These are phyloP conservation scores for Muntiacus muntjak DNA, from an alignment of 2,113 vertebrate genomes.

Conservation along the genomic window DNA sequence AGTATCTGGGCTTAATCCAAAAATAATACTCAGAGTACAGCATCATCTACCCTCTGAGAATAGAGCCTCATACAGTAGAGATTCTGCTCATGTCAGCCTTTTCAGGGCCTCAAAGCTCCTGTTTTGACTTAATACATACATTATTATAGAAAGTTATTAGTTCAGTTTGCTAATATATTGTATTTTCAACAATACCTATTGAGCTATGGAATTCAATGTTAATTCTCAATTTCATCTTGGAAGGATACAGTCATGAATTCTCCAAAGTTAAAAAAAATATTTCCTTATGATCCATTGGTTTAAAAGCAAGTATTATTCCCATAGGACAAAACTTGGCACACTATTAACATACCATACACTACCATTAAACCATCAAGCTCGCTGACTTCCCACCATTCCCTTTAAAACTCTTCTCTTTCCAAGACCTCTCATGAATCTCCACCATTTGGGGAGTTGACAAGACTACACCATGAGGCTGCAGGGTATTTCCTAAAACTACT, in stretches of 20 bases:
- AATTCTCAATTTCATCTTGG: background rate
- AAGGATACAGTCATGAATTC: background rate
- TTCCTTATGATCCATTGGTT: background rate
- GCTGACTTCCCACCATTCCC: background rate
- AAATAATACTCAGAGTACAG: background rate
- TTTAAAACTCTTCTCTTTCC: background rate
- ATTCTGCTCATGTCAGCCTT: background rate
- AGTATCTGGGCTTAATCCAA: background rate
- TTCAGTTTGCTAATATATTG: background rate
- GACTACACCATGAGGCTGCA: background rate
- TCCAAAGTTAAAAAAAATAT: background rate
- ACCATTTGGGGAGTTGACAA: background rate
- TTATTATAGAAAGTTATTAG: background rate
- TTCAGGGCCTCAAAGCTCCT: background rate
- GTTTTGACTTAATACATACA: background rate
- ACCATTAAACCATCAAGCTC: background rate
- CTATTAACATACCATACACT: background rate
- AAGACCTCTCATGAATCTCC: background rate
- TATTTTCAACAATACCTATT: background rate
- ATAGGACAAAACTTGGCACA: background rate
- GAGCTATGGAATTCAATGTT: background rate
- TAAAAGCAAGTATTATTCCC: background rate
- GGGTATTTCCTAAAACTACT: background rate
- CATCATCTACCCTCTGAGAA: background rate
- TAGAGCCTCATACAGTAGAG: no score